Percentiles rank a stretch among this genome's conserved stretches.
Conservation (phyloP, 2,797 vertebrate genomes). For the Leptoclinus maculatus region DNA sequence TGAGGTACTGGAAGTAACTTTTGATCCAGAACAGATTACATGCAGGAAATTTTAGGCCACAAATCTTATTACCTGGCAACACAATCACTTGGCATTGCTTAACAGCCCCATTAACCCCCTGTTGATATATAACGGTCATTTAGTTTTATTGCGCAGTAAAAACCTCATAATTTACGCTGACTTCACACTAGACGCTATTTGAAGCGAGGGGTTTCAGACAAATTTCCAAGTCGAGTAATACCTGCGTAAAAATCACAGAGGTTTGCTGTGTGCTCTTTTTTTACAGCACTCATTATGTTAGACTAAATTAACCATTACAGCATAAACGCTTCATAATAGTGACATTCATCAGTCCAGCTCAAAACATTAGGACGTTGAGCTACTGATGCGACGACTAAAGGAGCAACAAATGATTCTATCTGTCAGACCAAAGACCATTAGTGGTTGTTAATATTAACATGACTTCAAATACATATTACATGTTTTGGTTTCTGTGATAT, state of each 20-base stretch:
- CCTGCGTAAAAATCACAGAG: conserved; percentile 51
- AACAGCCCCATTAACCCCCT: conserved; percentile 58
- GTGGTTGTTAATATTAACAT: background rate
- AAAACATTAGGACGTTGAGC: conserved; percentile 3
- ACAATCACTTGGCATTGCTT: conserved; percentile 39
- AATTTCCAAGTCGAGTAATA: conserved; percentile 56
- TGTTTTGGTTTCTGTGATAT: conserved; percentile 11
- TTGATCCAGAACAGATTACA: conserved; percentile 45
- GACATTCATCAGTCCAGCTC: conserved; percentile 7
- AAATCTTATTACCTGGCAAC: conserved; percentile 53
- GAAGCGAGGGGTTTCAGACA: conserved; percentile 55
- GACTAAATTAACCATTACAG: background rate
- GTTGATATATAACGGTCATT: conserved; percentile 65
- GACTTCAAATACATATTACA: background rate
- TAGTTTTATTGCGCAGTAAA: conserved; percentile 66
- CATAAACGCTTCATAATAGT: conserved; percentile 9
- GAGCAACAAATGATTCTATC: background rate
- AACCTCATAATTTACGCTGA: conserved; percentile 61
- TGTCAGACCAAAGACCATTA: background rate
- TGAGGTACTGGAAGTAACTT: conserved; percentile 20
- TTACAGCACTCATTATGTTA: conserved; percentile 44
- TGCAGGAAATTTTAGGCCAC: conserved; percentile 37
- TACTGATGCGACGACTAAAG: background rate
- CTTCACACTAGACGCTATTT: conserved; percentile 50
- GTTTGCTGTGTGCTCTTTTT: conserved; percentile 15